phyloP scores from a whole-genome alignment of 2,113 vertebrate species.

The Jaculus jaculus region DNA sequence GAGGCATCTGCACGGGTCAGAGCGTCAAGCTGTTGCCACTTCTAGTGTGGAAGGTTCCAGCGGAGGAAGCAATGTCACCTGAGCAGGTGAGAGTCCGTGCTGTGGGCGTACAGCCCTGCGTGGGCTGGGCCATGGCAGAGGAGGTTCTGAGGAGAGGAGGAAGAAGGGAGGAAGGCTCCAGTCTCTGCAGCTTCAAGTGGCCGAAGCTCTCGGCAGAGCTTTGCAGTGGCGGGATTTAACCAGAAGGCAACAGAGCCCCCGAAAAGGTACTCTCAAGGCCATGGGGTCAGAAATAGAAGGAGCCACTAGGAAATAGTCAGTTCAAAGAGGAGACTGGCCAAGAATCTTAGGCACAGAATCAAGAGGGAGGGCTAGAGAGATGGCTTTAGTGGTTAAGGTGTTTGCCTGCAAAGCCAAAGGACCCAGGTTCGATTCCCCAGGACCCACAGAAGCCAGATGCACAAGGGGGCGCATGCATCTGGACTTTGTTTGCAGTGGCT shows the following conservation, averaged over 20 bases:
- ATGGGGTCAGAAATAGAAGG: background rate
- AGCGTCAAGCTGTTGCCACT: background rate
- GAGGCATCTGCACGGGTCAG: background rate
- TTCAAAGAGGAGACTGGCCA: constrained; percentile 45
- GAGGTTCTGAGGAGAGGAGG: background rate
- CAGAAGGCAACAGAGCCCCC: background rate
- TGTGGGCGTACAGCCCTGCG: too few relatives aligned
- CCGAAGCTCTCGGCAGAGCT: background rate
- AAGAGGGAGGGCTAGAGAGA: too few relatives aligned
- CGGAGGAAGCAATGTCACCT: background rate
- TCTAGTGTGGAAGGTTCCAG: background rate
- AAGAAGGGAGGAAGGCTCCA: too few relatives aligned
- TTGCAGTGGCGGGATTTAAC: background rate
- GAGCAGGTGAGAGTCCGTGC: background rate
- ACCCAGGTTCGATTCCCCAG: too few relatives aligned
- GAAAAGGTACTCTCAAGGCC: fast-evolving
- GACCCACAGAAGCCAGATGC: too few relatives aligned
- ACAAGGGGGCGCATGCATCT: too few relatives aligned
- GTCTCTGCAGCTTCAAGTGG: background rate
- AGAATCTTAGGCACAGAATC: constrained; percentile 54
- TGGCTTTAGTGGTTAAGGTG: too few relatives aligned
- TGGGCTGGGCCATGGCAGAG: background rate
- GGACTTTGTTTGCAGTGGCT: too few relatives aligned
- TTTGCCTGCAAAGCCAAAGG: too few relatives aligned
- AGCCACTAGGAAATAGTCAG: background rate